Evolutionary conservation across 92 coral and sea anemone species (phyloP).

Genomic region (Epizoanthus stellaris): DNA sequence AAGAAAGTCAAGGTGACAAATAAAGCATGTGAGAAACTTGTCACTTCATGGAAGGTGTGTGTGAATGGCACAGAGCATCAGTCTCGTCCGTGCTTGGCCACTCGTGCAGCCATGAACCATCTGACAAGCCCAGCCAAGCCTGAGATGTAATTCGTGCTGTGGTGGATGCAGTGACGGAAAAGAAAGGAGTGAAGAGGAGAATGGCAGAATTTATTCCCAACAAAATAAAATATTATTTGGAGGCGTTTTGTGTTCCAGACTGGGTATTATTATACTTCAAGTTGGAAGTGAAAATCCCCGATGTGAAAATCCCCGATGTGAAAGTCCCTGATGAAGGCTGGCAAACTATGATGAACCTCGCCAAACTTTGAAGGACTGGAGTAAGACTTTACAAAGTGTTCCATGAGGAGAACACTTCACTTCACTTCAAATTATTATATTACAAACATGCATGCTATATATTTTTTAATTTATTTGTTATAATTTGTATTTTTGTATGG

Average conservation of each 20-base stretch:
- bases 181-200: too few species aligned
- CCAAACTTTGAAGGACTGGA: neutral
- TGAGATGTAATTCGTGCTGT: too few species aligned
- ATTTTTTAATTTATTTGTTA: too few species aligned
- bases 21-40: constrained; percentile 17
- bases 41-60: constrained; percentile 17
- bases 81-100: constrained; percentile 45
- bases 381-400: neutral
- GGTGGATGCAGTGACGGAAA: too few species aligned
- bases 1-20: constrained; percentile 16
- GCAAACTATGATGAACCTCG: neutral
- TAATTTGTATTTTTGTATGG: too few species aligned
- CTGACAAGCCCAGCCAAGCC: too few species aligned
- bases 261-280: neutral
- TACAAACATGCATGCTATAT: too few species aligned
- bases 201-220: too few species aligned
- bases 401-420: too few species aligned
- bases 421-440: too few species aligned
- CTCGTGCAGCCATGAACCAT: neutral
- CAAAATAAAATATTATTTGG: neutral
- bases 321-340: constrained; percentile 1
- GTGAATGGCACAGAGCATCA: constrained; percentile 18
- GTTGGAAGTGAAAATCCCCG: neutral
- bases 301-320: too few species aligned
- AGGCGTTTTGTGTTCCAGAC: neutral